Base-by-base conservation (phyloP, 2,888 invertebrate genomes). In the Ophion costatus region DNA sequence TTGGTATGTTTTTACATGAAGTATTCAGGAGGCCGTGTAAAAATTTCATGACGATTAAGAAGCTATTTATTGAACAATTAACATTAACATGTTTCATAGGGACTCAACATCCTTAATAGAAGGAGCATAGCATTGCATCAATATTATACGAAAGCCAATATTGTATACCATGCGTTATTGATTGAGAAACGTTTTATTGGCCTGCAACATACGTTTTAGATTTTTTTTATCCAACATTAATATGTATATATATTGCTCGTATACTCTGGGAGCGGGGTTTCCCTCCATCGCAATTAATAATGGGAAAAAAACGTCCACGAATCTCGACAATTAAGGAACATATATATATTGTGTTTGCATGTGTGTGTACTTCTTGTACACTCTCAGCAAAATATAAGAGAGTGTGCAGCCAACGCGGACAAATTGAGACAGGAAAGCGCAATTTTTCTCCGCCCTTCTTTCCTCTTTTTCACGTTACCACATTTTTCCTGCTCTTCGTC, bases 281-380 rank as follows among this genome's bases (percentile, higher is more conserved):
- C 70, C 11, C 84, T 38, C 56, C 22, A 33, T n/a, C 79, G 74
- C 81, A 85, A 85, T 86, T 86, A 86, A 85, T 85, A 81, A 85
- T 83, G 11, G 3, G 63, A 78, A 85, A 85, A 85, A 80, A 78
- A 61, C 38, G 82, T 75, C 74, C 64, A 78, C 70, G 51, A 80
- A 78, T 77, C 64, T 57, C 63, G 64, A 79, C 51, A 51, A 17
- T 51, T 51, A 51, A 51, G 51, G 51, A 51, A 17, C 17, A 4
- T 17, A 51, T 51, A 17, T 51, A 17, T 51, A 17, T 17, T 17
- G 51, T 51, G 51, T 17, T 51, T 51, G 64, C 45, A 71, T 45
- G 63, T 66, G 20, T 64, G 56, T 38, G 57, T 14, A 2, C 45
- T 33, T 51, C 14, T 14, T 51, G 51, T 51, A 17, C 51, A 17